Evolutionary conservation across 1,140 invertebrate species (phyloP).

Genomic region (Bemisia tabaci): DNA sequence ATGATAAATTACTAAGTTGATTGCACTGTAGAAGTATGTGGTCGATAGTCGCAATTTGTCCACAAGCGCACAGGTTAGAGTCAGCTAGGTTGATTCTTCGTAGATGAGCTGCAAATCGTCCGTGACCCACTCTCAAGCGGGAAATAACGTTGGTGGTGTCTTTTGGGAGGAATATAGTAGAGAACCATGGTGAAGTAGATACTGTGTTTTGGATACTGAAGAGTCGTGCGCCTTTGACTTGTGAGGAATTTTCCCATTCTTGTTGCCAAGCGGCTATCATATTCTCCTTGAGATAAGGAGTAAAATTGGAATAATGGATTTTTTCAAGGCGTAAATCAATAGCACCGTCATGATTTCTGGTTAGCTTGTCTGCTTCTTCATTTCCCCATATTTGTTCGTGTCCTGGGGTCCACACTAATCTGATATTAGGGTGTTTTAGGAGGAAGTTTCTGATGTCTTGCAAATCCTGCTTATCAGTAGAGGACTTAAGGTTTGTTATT

Average conservation of each 20-base stretch:
- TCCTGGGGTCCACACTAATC: neutral
- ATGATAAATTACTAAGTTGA: too few species aligned
- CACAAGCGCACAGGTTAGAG: neutral
- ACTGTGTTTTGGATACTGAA: neutral
- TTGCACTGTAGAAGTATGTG: neutral
- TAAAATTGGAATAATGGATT: neutral
- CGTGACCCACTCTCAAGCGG: neutral
- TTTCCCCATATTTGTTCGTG: neutral
- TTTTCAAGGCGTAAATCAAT: neutral
- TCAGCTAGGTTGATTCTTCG: neutral
- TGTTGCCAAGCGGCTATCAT: neutral
- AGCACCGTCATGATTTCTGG: neutral
- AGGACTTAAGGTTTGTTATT: neutral
- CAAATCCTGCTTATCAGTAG: neutral
- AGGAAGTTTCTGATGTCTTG: neutral
- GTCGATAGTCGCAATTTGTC: neutral
- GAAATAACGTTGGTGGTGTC: neutral
- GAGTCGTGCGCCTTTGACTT: neutral
- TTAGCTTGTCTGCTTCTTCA: neutral
- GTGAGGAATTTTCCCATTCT: neutral
- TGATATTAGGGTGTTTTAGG: neutral
- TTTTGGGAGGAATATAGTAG: neutral
- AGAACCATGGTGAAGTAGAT: neutral
- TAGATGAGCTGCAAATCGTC: neutral
- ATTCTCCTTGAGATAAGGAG: neutral